Conservation (phyloP, 2,113 vertebrate genomes). For the Neofelis nebulosa region DNA sequence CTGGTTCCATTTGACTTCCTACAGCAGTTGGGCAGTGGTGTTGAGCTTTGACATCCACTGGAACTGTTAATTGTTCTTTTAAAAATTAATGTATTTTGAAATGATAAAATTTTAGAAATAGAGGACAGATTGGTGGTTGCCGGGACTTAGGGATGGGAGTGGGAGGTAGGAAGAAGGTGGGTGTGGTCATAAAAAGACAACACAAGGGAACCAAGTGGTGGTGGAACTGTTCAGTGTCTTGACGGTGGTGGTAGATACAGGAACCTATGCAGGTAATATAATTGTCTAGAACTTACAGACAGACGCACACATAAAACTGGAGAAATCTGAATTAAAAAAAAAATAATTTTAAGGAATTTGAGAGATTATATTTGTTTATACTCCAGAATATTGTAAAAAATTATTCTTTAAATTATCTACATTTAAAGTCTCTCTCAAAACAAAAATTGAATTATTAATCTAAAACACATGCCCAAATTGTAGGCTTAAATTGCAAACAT, state of each 20-base stretch:
- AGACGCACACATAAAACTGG: neutral
- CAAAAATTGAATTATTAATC: conserved; percentile 58
- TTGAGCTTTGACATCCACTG: neutral
- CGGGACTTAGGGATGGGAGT: neutral
- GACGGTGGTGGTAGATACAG: neutral
- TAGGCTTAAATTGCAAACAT: conserved; percentile 48
- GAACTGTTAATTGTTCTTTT: neutral
- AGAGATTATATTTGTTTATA: neutral
- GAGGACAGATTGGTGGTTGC: neutral
- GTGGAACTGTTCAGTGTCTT: neutral
- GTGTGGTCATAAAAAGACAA: neutral
- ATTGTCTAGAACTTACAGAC: neutral
- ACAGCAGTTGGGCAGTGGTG: neutral
- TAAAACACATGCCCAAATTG: conserved; percentile 37
- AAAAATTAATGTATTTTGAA: conserved; percentile 37
- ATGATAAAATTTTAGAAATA: conserved; percentile 1
- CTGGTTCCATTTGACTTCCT: neutral
- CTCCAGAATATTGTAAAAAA: conserved; percentile 8
- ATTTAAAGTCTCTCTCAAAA: conserved; percentile 41
- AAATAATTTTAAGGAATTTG: conserved; percentile 1
- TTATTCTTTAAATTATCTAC: conserved; percentile 44
- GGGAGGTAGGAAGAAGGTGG: neutral
- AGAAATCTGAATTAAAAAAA: neutral
- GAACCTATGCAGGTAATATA: neutral
- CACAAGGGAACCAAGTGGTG: neutral